Evolutionary conservation across 2,797 vertebrate genomes (phyloP).

Genomic region (Neomorphus geoffroyi): DNA sequence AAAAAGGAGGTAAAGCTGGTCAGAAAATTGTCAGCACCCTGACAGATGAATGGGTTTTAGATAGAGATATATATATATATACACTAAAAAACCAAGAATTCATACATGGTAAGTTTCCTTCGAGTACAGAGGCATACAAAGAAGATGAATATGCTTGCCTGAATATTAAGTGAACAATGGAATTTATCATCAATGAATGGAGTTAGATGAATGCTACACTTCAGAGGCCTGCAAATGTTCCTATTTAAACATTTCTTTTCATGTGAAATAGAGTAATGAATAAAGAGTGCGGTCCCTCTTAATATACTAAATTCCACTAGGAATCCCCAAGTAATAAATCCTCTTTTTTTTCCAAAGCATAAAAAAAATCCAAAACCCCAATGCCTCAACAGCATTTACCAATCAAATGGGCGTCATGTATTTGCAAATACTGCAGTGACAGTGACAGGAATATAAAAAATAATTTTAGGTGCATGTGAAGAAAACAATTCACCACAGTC

Average conservation of each 20-base stretch:
- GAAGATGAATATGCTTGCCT: neutral
- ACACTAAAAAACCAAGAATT: neutral
- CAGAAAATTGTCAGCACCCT: neutral
- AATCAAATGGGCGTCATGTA: fast-evolving
- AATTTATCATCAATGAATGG: neutral
- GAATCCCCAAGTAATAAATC: neutral
- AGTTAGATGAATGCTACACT: neutral
- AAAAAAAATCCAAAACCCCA: neutral
- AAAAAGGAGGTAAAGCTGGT: neutral
- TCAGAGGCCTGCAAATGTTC: neutral
- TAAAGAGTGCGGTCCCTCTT: neutral
- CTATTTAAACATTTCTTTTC: neutral
- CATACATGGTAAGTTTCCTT: neutral
- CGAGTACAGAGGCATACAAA: neutral
- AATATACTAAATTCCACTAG: neutral
- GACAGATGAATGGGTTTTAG: neutral
- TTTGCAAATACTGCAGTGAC: neutral
- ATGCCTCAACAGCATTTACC: neutral
- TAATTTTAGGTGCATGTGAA: neutral
- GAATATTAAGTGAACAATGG: neutral
- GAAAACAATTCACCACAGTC: neutral
- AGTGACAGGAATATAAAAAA: neutral
- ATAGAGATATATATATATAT: neutral
- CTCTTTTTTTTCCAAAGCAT: neutral
- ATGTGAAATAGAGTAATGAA: neutral